Conservation (phyloP, 2,888 invertebrate species). For the Drosophila maculinotata region DNA sequence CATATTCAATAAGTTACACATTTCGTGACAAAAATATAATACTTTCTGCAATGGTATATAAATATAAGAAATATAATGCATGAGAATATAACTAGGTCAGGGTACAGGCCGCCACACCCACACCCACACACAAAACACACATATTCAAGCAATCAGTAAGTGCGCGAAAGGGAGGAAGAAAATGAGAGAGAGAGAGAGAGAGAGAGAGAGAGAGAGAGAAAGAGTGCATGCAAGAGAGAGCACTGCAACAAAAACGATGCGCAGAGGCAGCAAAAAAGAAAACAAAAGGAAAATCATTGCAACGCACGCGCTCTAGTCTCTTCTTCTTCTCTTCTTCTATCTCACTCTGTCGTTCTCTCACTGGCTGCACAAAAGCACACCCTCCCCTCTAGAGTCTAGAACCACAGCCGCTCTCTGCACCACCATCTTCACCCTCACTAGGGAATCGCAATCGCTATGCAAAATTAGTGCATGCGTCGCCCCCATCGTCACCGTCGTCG, state of each 20-base stretch:
- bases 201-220: constrained; percentile 9
- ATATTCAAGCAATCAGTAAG: constrained; percentile 13
- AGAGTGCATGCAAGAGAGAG: constrained; percentile 5
- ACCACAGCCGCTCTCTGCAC: constrained; percentile 4
- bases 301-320: constrained; percentile 22
- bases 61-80: constrained; percentile 56
- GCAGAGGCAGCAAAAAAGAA: constrained; percentile 1
- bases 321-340: neutral
- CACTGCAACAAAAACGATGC: constrained; percentile 38
- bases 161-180: constrained; percentile 26
- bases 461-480: constrained; percentile 65
- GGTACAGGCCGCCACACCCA: constrained; percentile 73
- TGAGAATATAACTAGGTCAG: constrained; percentile 83
- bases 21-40: neutral
- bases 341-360: neutral
- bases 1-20: no score
- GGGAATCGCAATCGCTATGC: constrained; percentile 47
- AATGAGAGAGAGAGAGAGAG: constrained; percentile 8
- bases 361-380: constrained; percentile 11
- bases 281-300: constrained; percentile 43
- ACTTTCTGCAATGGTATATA: constrained; percentile 1
- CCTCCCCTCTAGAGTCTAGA: neutral
- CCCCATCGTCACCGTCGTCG: constrained; percentile 34
- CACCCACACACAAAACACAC: constrained; percentile 34
- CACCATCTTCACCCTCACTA: constrained; percentile 19